Evolutionary conservation across 2,113 vertebrate genomes (phyloP).

Genomic region (Ptilonorhynchus violaceus): DNA sequence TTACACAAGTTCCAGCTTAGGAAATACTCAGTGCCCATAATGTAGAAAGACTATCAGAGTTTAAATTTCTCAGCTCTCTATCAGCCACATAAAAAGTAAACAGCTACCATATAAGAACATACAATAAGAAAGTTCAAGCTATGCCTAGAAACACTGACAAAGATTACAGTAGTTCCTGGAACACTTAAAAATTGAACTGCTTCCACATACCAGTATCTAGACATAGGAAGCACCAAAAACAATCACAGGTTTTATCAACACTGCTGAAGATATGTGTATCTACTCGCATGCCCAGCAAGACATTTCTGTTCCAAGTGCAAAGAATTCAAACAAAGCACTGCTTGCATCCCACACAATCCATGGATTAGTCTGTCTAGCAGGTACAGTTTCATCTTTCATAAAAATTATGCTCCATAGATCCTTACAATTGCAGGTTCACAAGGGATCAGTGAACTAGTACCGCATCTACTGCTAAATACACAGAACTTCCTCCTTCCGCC

Average conservation of each 20-base stretch:
- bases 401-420: neutral
- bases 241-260: neutral
- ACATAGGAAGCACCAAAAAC: neutral
- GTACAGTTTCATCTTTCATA: neutral
- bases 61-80: neutral
- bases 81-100: slow-evolving; percentile 11
- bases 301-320: neutral
- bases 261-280: neutral
- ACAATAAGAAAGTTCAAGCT: neutral
- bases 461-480: neutral
- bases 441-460: neutral
- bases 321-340: neutral
- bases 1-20: neutral
- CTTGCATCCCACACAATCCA: neutral
- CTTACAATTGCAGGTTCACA: neutral
- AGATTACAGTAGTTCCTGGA: neutral
- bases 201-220: neutral
- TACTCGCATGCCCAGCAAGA: neutral
- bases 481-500: neutral
- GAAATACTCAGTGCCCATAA: neutral
- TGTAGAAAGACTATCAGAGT: neutral
- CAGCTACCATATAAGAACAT: neutral
- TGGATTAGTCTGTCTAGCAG: neutral
- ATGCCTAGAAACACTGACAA: neutral
- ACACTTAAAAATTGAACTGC: neutral